These are phyloP conservation scores for Micropterix aruncella DNA, from an alignment of 2,888 invertebrate species.

Conservation along the genomic window DNA sequence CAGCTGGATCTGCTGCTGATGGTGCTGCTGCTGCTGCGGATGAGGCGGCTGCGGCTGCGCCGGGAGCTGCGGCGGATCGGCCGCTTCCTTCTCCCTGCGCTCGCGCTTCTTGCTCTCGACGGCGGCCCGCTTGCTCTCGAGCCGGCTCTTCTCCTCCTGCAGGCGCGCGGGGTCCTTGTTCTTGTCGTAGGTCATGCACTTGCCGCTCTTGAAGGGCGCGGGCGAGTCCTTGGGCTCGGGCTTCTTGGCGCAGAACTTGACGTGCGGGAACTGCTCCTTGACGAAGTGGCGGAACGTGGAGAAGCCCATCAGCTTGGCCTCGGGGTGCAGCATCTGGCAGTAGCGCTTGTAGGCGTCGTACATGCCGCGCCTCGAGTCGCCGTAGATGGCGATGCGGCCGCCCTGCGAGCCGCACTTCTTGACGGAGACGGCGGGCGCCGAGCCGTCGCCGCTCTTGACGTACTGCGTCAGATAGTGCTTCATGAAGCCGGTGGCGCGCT, in stretches of 20 bases:
- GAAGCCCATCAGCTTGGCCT: constrained; percentile 65
- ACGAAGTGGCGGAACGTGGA: constrained; percentile 69
- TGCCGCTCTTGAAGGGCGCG: constrained; percentile 38
- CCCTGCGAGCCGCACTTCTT: constrained; percentile 30
- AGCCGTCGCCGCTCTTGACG: constrained; percentile 32
- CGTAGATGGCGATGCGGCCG: constrained; percentile 27
- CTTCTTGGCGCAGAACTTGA: constrained; percentile 54
- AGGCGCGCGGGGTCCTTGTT: constrained; percentile 36
- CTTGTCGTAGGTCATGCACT: constrained; percentile 37
- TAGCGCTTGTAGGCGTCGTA: constrained; percentile 63
- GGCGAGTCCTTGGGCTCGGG: constrained; percentile 33
- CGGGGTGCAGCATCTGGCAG: constrained; percentile 53
- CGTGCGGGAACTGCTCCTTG: constrained; percentile 69
- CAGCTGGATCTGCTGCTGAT: constrained; percentile 24
- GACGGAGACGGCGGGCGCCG: constrained; percentile 13
- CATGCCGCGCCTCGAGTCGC: constrained; percentile 49
- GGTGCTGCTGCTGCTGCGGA: constrained; percentile 21
- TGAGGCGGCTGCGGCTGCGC: constrained; percentile 25
- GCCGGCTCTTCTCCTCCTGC: constrained; percentile 35
- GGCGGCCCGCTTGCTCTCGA: constrained; percentile 36
- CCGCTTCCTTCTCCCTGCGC: constrained; percentile 27
- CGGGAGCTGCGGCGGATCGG: constrained; percentile 28
- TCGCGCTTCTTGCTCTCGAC: constrained; percentile 29
- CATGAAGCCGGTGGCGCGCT: constrained; percentile 62
- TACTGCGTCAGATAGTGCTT: constrained; percentile 58